These are phyloP conservation scores for Mesochorus sp. DNA, from an alignment of 2,888 invertebrate species.

Conservation along the genomic window DNA sequence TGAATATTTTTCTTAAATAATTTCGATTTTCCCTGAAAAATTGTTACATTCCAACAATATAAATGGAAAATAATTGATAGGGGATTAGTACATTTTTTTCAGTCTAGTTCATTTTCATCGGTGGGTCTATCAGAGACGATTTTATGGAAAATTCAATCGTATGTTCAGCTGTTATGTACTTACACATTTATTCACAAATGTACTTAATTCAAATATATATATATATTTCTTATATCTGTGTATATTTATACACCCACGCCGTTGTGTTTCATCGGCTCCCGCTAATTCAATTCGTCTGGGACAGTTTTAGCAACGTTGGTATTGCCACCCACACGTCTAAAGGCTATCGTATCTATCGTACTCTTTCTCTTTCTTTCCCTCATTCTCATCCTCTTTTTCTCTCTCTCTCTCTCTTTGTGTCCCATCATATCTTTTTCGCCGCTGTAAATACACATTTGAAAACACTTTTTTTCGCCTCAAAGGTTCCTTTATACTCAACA, in stretches of 20 bases:
- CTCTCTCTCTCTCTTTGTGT: not conserved
- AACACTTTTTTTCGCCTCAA: slow-evolving; percentile 25
- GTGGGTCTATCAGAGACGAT: not conserved
- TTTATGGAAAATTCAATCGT: not conserved
- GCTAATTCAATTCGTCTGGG: slow-evolving; percentile 56
- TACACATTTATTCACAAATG: too few species aligned
- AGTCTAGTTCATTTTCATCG: slow-evolving; percentile 10
- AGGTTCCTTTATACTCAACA: slow-evolving; percentile 37
- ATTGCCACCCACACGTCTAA: slow-evolving; percentile 38
- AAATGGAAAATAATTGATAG: too few species aligned
- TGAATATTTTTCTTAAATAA: too few species aligned
- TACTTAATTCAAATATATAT: not conserved
- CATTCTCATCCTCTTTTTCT: not conserved
- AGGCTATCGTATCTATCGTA: not conserved
- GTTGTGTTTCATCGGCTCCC: slow-evolving; percentile 44
- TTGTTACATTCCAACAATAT: too few species aligned
- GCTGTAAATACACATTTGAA: not conserved
- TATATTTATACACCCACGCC: slow-evolving; percentile 2
- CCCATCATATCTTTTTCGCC: not conserved
- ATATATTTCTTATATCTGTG: not conserved
- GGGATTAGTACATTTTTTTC: not conserved
- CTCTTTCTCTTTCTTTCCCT: not conserved
- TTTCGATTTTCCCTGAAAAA: too few species aligned
- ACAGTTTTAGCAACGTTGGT: slow-evolving; percentile 51
- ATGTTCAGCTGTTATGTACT: too few species aligned